Percentiles rank a stretch among this genome's conserved stretches.
Conservation (phyloP, 1,140 invertebrate genomes). For the Camponotus vicinus region DNA sequence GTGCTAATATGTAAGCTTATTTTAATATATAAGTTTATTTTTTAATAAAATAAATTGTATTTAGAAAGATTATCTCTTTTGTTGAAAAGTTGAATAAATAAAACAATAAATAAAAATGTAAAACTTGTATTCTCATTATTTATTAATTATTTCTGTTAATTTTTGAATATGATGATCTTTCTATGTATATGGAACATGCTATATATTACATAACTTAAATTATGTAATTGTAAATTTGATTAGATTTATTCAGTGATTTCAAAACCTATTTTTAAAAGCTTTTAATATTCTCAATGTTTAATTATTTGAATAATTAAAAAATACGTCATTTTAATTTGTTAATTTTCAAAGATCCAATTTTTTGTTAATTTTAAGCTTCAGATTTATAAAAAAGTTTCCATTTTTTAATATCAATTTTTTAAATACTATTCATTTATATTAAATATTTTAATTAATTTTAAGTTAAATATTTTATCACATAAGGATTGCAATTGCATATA, state of each 20-base stretch:
- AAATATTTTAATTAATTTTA: constrained; percentile 16
- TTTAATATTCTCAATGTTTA: not conserved
- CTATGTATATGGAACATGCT: too few species aligned
- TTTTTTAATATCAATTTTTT: not conserved
- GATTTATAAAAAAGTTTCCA: not conserved
- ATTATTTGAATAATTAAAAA: not conserved
- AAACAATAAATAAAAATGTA: constrained; percentile 51
- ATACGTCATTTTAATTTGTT: not conserved
- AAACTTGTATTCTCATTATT: constrained; percentile 19
- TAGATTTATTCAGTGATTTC: not conserved
- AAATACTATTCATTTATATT: not conserved
- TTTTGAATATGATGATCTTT: not conserved
- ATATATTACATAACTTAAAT: too few species aligned
- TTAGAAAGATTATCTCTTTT: not conserved
- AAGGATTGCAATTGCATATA: not conserved
- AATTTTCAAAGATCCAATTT: not conserved
- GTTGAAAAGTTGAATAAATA: not conserved
- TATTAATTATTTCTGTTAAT: not conserved
- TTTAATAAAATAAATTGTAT: not conserved
- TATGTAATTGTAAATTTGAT: too few species aligned
- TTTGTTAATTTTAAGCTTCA: too few species aligned
- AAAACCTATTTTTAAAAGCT: not conserved
- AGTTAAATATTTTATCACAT: constrained; percentile 31
- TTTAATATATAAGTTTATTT: too few species aligned
- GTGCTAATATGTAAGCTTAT: too few species aligned